Evolutionary conservation across 2,888 invertebrate genomes (phyloP), one percentile per base, ranked within the genome.

Genomic region (Bursaphelenchus okinawaensis): DNA sequence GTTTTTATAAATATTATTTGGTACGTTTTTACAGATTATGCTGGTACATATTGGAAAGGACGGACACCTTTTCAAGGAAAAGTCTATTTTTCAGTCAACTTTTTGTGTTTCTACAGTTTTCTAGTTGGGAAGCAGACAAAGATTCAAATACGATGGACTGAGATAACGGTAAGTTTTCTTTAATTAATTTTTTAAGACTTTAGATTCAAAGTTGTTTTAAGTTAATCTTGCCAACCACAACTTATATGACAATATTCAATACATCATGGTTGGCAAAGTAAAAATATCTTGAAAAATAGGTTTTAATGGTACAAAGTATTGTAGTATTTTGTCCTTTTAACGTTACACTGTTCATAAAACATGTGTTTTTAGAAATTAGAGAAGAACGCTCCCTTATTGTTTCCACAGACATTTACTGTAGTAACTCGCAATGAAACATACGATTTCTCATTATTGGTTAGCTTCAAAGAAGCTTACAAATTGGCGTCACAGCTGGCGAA

Each of bases 401-500:
- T 81, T 55, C 76, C 81, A 0, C 78, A 80, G 55, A 75, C 73
- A 28, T 60, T 82, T 23, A 67, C 67, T 0, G 75, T 82, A 7
- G 73, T 73, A 3, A 82, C 82, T 1, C 68, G 77, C n/a, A 73
- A 65, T 27, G 72, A 73, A 12, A 66, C 83, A 85, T 90, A 91
- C 85, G 89, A 90, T 83, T 98, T 96, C 84, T 92, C 91, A 8
- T 88, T 95, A 88, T 90, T 96, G 80, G 85, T 93, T 72, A 90
- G 89, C 82, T 90, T 91, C 82, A 88, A 88, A 62, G 94, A 96
- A 83, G 92, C 93, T 0, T 93, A 90, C 84, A 88, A 89, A 19
- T 84, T 96, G 75, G 93, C 95, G 89, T 91, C 93, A 81, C 95
- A 95, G 83, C 86, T 98, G 52, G 92, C 93, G 62, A 95, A 95